Evolutionary conservation across 2,113 vertebrate genomes (phyloP), one percentile per base, ranked within the genome.

Genomic region (Ophiodon elongatus): DNA sequence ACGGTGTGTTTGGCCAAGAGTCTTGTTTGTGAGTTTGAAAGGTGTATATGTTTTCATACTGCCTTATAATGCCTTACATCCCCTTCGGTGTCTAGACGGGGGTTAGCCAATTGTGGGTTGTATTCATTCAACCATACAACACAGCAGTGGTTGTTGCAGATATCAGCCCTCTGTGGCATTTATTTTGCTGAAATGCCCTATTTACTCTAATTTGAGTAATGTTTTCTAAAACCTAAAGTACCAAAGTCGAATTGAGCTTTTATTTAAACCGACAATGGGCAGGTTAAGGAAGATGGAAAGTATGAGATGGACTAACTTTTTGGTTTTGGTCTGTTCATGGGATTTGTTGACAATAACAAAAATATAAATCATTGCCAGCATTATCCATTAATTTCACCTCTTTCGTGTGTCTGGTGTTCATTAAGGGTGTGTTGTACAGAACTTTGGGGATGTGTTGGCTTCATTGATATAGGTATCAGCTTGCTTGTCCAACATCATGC

Each of bases 311-410:
- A 76, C 8, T 62, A 63, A 47, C 21, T 75, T 8, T 1, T 47
- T 47, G 7, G 64, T 41, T 31, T 68, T 23, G 23, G 31, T 23
- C 14, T 66, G 47, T 73, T 41, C 10, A 27, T 52, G 4, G 31
- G 41, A 66, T 65, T 45, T 52, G 68, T 41, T 31, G n/a, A 71
- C 45, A 50, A 6, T 11, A 60, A 52, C 45, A 70, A 35, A 35
- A 52, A 10, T 39, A 37, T 1, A 1, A 7, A 15, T 25, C 17
- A 27, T 27, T 2, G 4, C 6, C 23, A 25, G 50, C 8, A 11
- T 50, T 7, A 23, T 71, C 47, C n/a, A 8, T 41, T 59, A 27
- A 72, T 29, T 57, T 73, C 15, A 41, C 35, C 35, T 29, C 52
- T 27, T 72, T 11, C 25, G 11, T 7, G 4, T 73, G 52, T 27